Percentiles rank a stretch among this genome's conserved stretches.
phyloP scores from a whole-genome alignment of 2,888 invertebrate species.

The Osmoderma eremita region DNA sequence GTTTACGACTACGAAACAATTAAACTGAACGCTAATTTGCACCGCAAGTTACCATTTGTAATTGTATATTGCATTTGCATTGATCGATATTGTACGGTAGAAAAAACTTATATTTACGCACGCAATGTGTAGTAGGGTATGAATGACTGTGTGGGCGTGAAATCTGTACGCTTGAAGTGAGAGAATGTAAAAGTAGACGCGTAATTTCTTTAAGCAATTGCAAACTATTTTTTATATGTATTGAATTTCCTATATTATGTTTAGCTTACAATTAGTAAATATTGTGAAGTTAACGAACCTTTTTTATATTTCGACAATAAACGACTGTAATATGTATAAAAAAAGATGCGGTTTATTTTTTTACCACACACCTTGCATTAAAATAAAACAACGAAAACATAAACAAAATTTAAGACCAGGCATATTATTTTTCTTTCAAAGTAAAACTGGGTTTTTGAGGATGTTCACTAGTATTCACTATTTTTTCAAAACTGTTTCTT shows the following conservation, averaged over 20 bases:
- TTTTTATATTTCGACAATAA: slow-evolving; percentile 37
- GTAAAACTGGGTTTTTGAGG: too few species aligned
- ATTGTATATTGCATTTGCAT: slow-evolving; percentile 26
- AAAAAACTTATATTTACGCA: background rate
- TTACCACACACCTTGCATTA: background rate
- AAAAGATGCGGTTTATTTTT: background rate
- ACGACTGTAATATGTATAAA: slow-evolving; percentile 17
- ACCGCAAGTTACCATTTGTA: slow-evolving; percentile 1
- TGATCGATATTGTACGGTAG: slow-evolving; percentile 3
- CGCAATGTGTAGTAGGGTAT: background rate
- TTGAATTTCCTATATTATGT: slow-evolving; percentile 25
- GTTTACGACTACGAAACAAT: too few species aligned
- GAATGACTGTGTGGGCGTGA: background rate
- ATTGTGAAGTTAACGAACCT: slow-evolving; percentile 23
- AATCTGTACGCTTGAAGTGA: slow-evolving; percentile 8
- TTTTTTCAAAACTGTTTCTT: too few species aligned
- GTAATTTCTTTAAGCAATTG: slow-evolving; percentile 15
- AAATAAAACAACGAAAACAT: background rate
- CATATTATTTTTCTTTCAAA: too few species aligned
- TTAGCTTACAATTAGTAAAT: slow-evolving; percentile 14
- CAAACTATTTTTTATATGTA: slow-evolving; percentile 26
- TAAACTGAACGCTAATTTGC: background rate
- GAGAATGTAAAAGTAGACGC: background rate
- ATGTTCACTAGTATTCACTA: too few species aligned
- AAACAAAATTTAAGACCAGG: background rate